Evolutionary conservation across 1,140 invertebrate species (phyloP), one percentile per base, ranked within the genome.

Genomic region (Stratiolaelaps scimitus): DNA sequence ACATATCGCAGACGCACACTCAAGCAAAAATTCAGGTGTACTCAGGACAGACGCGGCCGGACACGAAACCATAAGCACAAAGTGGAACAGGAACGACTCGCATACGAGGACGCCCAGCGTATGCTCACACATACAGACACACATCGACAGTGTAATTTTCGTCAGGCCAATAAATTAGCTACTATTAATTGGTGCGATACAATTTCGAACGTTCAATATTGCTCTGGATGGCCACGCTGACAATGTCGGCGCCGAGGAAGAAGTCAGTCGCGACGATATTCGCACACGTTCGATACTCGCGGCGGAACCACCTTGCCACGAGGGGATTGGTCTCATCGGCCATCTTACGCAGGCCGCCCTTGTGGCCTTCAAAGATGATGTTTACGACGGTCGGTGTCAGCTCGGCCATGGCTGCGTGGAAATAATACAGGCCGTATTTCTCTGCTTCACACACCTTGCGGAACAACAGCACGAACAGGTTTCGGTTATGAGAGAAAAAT

Each of bases 361-460:
- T 45, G 65, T 72, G 72, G 28, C 68, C 69, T 17, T 69, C 69
- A 17, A 70, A 81, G 40, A 78, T 75, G 68, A 83, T 78, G 53
- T 87, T 79, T 7, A 87, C 74, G 44, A 87, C 77, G 66, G 86
- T 85, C 1, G 86, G 85, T 0, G 87, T 89, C 29, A 87, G 78
- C 75, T 89, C 85, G 0, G 85, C 85, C 87, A 88, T 88, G 1
- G 84, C 81, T 0, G 86, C 84, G 81, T 84, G 85, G 28, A 85
- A 72, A 0, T 81, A 56, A 76, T 72, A 40, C 69, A 73, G 69
- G 73, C 74, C 43, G 68, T 83, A 77, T 67, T 20, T 64, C 19
- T 28, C 26, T 40, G 34, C 40, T n/a, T 67, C 64, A 34, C 67
- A 69, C 19, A 17, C 64, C 34, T 40, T 40, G 34, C 10, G 34